Percentiles rank a stretch among this genome's conserved stretches.
Conservation (phyloP, 2,113 vertebrate genomes). For the Procavia capensis region DNA sequence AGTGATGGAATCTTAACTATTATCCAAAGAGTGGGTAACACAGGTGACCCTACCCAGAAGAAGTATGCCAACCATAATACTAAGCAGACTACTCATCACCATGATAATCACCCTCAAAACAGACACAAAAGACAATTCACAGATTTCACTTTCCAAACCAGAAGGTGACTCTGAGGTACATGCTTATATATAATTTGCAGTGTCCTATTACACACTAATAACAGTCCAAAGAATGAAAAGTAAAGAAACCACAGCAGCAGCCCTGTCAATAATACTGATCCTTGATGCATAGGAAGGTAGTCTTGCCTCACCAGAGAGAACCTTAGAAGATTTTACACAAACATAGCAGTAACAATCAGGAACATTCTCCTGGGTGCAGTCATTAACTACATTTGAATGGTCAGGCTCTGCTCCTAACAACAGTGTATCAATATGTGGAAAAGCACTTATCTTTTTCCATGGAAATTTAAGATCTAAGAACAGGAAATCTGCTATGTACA, state of each 20-base stretch:
- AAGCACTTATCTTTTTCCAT: not conserved
- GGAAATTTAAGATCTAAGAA: not conserved
- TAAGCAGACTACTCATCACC: slow-evolving; percentile 79
- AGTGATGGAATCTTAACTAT: slow-evolving; percentile 1
- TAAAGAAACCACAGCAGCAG: not conserved
- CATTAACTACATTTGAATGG: not conserved
- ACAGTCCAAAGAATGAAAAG: not conserved
- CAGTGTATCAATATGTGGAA: not conserved
- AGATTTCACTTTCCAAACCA: slow-evolving; percentile 47
- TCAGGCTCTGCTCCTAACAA: not conserved
- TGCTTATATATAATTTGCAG: not conserved
- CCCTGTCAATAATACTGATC: not conserved
- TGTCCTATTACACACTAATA: not conserved
- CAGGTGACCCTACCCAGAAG: not conserved
- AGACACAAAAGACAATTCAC: slow-evolving; percentile 72
- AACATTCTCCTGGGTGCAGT: not conserved
- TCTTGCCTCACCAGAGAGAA: not conserved
- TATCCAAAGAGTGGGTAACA: not conserved
- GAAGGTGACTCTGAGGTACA: not conserved
- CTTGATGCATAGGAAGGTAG: not conserved
- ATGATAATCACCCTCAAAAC: slow-evolving; percentile 82
- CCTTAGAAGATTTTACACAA: not conserved
- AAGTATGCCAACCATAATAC: slow-evolving; percentile 19
- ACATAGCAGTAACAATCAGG: not conserved
- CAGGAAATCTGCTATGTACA: not conserved